A percentile compares a stretch with the other conserved stretches of the same genome.
Conservation (phyloP, 1,140 invertebrate species). For the Aplysia californica region DNA sequence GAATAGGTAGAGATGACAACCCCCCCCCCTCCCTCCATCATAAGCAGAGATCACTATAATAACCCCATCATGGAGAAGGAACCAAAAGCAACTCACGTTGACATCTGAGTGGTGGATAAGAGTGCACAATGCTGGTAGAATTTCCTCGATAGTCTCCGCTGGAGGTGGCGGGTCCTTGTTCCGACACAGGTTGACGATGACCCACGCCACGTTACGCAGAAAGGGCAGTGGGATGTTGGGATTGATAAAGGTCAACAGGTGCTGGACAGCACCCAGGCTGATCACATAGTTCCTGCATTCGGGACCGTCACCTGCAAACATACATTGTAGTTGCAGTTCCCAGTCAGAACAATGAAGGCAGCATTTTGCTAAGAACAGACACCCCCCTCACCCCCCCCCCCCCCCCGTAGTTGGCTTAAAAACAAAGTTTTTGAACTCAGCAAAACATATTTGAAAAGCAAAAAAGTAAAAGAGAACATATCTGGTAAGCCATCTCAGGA, state of each 20-base stretch:
- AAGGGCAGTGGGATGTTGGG: slow-evolving; percentile 64
- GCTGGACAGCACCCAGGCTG: slow-evolving; percentile 63
- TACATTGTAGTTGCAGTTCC: not conserved
- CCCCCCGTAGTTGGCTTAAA: too few relatives aligned
- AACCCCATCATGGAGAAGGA: too few relatives aligned
- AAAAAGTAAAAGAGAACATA: too few relatives aligned
- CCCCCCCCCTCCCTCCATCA: too few relatives aligned
- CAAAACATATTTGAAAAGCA: too few relatives aligned
- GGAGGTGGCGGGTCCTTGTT: slow-evolving; percentile 69
- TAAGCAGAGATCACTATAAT: too few relatives aligned
- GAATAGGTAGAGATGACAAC: too few relatives aligned
- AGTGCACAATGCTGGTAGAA: slow-evolving; percentile 92
- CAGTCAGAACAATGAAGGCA: not conserved
- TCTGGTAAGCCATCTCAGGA: too few relatives aligned
- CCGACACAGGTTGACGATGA: slow-evolving; percentile 68
- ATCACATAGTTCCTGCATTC: slow-evolving; percentile 68
- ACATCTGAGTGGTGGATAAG: slow-evolving; percentile 96
- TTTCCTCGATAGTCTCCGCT: slow-evolving; percentile 83
- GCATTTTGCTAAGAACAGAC: too few relatives aligned
- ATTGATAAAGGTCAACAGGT: slow-evolving; percentile 66
- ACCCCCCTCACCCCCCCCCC: too few relatives aligned
- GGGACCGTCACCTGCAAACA: slow-evolving; percentile 69
- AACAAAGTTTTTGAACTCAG: too few relatives aligned
- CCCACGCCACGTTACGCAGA: slow-evolving; percentile 69
- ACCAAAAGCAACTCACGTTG: slow-evolving; percentile 94